Percentiles rank a stretch among this genome's conserved stretches.
Conservation (phyloP, 2,888 invertebrate species). For the Torymus texanus region DNA sequence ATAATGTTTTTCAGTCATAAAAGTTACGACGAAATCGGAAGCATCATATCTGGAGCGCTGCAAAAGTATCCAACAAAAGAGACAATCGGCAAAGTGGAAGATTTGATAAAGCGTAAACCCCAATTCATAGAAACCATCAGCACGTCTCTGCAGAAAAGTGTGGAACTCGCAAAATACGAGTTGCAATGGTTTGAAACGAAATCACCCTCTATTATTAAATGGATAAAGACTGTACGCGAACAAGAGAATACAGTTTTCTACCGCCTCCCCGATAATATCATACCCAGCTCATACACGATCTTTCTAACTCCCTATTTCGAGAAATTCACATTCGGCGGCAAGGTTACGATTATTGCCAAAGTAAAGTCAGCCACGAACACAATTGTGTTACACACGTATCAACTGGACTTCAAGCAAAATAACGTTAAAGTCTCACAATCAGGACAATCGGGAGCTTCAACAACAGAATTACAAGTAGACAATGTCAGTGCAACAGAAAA, state of each 20-base stretch:
- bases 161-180: constrained; percentile 63
- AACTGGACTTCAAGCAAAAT: constrained; percentile 28
- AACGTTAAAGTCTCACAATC: constrained; percentile 20
- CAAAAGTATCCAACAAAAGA: constrained; percentile 62
- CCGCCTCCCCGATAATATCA: constrained; percentile 77
- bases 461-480: not conserved
- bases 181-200: constrained; percentile 60
- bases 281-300: constrained; percentile 78
- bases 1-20: constrained; percentile 61
- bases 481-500: constrained; percentile 31
- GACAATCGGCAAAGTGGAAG: constrained; percentile 59
- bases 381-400: constrained; percentile 64
- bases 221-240: not conserved
- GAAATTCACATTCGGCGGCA: constrained; percentile 66
- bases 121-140: constrained; percentile 52
- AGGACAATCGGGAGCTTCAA: rapidly evolving
- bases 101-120: constrained; percentile 55
- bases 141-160: constrained; percentile 54
- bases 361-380: constrained; percentile 55
- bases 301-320: constrained; percentile 76
- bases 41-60: constrained; percentile 61
- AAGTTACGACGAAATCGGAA: constrained; percentile 57
- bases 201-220: constrained; percentile 17
- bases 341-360: constrained; percentile 60
- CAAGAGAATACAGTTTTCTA: constrained; percentile 65